Base-by-base conservation (phyloP, 2,797 vertebrate species). In the Alfaro cultratus region DNA sequence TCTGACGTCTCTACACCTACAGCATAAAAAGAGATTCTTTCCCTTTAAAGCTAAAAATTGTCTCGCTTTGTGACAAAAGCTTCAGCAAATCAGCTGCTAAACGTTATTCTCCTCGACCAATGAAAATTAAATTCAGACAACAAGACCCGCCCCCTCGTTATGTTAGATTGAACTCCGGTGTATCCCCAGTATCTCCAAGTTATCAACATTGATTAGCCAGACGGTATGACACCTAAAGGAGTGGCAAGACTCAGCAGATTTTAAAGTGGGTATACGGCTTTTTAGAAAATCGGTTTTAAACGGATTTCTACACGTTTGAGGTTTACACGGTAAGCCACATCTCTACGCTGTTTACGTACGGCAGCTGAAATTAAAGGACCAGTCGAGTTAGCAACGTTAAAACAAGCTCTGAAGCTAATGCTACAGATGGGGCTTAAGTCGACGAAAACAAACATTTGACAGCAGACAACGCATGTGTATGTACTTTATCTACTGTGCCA, bases 141-240 rank as follows among this genome's bases (percentile, higher is more conserved):
- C 0, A 80, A 84, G 77, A 83, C n/a, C 46, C 93, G 88, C 94
- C 94, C 94, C 86, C 73, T 81, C 36, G 7, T 49, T n/a, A 82
- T 0, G 91, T 89, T 94, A 88, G 91, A 82, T 93, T 93, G 94
- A 91, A 47, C 87, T 88, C 82, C 60, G 41, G 75, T 79, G 80
- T 86, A 85, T 94, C n/a, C 90, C 93, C 92, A 94, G 88, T 89
- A 88, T 83, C 82, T 89, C 88, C 83, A 89, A 90, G 84, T 88
- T 89, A 82, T 88, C 43, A 60, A 43, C 51, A 75, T 83, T 89
- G 88, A 89, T 88, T 0, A 26, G 68, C 74, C 89, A 91, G 80
- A 83, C 43, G 75, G 62, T 23, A 86, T 89, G 87, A 73, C 84
- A 86, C 16, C 74, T 62, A 74, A 53, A 79, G 77, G 23, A 86